Conservation (phyloP, 2,113 vertebrate genomes). For the Ivindomyrus marchei region DNA sequence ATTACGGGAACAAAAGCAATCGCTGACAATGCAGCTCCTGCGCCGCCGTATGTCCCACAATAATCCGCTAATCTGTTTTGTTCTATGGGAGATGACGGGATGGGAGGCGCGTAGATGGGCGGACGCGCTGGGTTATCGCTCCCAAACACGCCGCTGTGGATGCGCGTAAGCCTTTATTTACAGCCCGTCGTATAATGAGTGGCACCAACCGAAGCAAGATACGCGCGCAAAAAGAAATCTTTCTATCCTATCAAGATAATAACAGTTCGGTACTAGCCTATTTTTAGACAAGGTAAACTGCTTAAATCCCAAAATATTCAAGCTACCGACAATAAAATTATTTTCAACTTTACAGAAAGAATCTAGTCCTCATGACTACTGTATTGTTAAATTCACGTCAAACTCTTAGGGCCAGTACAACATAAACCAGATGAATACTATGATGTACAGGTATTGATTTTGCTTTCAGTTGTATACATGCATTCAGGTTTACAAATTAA, state of each 20-base stretch:
- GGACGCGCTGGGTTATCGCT: conserved; percentile 52
- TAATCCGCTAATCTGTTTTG: conserved; percentile 47
- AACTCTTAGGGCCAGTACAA: neutral
- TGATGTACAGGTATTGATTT: neutral
- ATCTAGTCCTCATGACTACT: neutral
- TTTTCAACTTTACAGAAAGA: neutral
- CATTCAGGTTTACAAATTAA: neutral
- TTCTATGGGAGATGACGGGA: conserved; percentile 31
- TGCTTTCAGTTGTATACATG: neutral
- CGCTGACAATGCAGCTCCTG: conserved; percentile 43
- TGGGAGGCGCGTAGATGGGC: conserved; percentile 38
- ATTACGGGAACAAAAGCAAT: conserved; percentile 39
- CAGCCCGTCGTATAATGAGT: conserved; percentile 53
- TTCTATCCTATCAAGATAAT: conserved; percentile 16
- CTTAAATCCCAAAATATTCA: neutral
- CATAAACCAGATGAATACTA: neutral
- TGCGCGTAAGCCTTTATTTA: conserved; percentile 58
- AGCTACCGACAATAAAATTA: neutral
- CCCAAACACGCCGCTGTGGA: conserved; percentile 49
- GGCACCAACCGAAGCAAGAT: conserved; percentile 44
- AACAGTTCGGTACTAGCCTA: neutral
- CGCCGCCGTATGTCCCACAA: conserved; percentile 35
- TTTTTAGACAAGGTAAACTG: conserved; percentile 2
- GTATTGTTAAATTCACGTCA: neutral
- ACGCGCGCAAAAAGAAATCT: neutral